These are phyloP conservation scores for Agonopterix alstromeriana DNA, from an alignment of 2,888 invertebrate species.

Conservation along the genomic window DNA sequence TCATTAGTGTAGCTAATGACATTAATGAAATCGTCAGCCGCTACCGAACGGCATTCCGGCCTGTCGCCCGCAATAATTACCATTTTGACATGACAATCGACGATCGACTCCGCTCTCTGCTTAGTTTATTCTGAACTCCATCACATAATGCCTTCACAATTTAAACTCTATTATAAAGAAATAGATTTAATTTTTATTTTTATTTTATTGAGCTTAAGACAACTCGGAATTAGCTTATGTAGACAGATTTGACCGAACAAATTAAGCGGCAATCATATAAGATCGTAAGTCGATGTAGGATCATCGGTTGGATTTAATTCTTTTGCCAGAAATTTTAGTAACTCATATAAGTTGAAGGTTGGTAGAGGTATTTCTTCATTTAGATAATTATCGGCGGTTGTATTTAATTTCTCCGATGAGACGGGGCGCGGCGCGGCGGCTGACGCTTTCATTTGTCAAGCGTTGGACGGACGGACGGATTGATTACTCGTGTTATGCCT, in stretches of 20 bases:
- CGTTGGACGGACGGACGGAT: conserved; percentile 27
- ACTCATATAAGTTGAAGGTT: conserved; percentile 7
- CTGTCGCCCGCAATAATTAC: conserved; percentile 27
- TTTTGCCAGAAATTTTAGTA: conserved; percentile 3
- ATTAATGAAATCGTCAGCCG: conserved; percentile 38
- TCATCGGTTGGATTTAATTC: conserved; percentile 6
- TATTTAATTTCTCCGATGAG: conserved; percentile 34
- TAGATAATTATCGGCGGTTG: conserved; percentile 41
- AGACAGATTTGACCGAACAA: conserved; percentile 9
- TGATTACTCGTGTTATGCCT: conserved; percentile 34
- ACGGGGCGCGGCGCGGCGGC: conserved; percentile 28
- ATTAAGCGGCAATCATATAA: conserved; percentile 4
- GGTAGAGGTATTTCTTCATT: conserved; percentile 11
- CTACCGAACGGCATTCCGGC: conserved; percentile 27
- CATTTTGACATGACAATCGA: conserved; percentile 41
- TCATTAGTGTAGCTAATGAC: conserved; percentile 38
- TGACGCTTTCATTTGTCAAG: conserved; percentile 42
- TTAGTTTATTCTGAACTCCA: conserved; percentile 9
- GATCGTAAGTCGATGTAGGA: conserved; percentile 5
- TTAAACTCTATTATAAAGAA: conserved; percentile 9
- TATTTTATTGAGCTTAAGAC: not conserved
- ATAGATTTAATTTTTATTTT: conserved; percentile 8
- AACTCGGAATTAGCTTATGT: not conserved
- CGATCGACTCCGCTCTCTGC: conserved; percentile 15
- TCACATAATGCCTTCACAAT: conserved; percentile 4